Base-by-base conservation (phyloP, 2,113 vertebrate genomes). In the Coracopsis vasa region DNA sequence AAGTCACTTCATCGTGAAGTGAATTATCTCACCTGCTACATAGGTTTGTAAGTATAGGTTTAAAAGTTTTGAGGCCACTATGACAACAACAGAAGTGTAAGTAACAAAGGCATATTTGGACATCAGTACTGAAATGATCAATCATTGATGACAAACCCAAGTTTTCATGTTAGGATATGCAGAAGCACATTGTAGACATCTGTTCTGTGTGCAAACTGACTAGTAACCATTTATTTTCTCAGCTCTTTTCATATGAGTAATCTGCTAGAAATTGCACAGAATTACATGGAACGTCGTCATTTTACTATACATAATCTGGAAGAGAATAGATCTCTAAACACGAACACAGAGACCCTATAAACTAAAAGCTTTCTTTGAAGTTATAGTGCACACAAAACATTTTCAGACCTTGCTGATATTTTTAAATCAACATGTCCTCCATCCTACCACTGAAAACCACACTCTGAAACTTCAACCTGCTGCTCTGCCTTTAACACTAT, bases 101-200 rank as follows among this genome's bases (percentile, higher is more conserved):
- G 90, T 16, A 84, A 16, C 50, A 70, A 41, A 85, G 70, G 66
- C 62, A 1, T 67, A 41, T 75, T 42, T 90, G 75, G 72, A 61
- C 35, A 77, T 80, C 83, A 70, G 79, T 39, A 35, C 11, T 2
- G 51, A 44, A 77, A 28, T 41, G 67, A 95, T 96, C 90, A 86
- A 90, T 96, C 95, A 95, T 6, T 51, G 94, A 28, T 93, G 96
- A 92, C 82, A 95, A 80, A 90, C 53, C 51, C 81, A 88, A 45
- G 61, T 77, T 89, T 45, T 96, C 56, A 84, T 48, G 94, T 89
- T 73, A 79, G 94, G 85, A 56, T 80, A 88, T 84, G 71, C 66
- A 95, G 79, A 42, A 67, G 72, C 8, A 6, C 50, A 41, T 31
- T 77, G 84, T 82, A 95, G 71, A 86, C 80, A 95, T 88, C 94